These are phyloP conservation scores for Zeuzera pyrina DNA, from an alignment of 2,888 invertebrate genomes.

Conservation along the genomic window DNA sequence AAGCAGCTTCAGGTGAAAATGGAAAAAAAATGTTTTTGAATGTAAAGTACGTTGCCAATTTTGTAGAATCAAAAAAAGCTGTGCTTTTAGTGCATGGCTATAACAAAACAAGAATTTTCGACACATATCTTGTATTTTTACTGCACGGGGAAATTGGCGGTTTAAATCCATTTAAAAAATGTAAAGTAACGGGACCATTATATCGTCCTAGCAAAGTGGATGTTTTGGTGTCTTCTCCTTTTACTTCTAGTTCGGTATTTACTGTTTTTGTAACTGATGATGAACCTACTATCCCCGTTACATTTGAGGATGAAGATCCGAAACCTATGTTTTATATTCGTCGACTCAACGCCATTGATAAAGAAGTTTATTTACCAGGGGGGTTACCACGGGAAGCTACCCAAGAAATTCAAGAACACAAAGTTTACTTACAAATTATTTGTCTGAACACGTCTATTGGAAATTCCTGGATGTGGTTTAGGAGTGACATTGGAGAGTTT, in stretches of 20 bases:
- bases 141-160: slow-evolving; percentile 40
- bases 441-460: slow-evolving; percentile 49
- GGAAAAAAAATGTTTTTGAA: slow-evolving; percentile 47
- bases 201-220: slow-evolving; percentile 56
- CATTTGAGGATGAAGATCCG: slow-evolving; percentile 24
- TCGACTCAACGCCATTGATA: slow-evolving; percentile 49
- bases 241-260: slow-evolving; percentile 28
- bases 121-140: slow-evolving; percentile 50
- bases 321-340: slow-evolving; percentile 40
- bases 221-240: slow-evolving; percentile 46
- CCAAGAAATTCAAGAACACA: slow-evolving; percentile 39
- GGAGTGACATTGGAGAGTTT: slow-evolving; percentile 50
- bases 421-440: slow-evolving; percentile 46
- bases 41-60: slow-evolving; percentile 53
- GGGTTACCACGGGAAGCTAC: slow-evolving; percentile 40
- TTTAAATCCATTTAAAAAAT: slow-evolving; percentile 45
- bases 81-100: slow-evolving; percentile 54
- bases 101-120: slow-evolving; percentile 61
- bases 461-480: slow-evolving; percentile 59
- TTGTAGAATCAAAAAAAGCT: slow-evolving; percentile 38
- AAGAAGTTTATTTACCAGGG: slow-evolving; percentile 33
- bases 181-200: slow-evolving; percentile 50
- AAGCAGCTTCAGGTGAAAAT: slow-evolving; percentile 37
- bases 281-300: slow-evolving; percentile 46
- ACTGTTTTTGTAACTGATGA: slow-evolving; percentile 38